Base-by-base conservation (phyloP, 2,797 vertebrate species). In the Carapus acus region DNA sequence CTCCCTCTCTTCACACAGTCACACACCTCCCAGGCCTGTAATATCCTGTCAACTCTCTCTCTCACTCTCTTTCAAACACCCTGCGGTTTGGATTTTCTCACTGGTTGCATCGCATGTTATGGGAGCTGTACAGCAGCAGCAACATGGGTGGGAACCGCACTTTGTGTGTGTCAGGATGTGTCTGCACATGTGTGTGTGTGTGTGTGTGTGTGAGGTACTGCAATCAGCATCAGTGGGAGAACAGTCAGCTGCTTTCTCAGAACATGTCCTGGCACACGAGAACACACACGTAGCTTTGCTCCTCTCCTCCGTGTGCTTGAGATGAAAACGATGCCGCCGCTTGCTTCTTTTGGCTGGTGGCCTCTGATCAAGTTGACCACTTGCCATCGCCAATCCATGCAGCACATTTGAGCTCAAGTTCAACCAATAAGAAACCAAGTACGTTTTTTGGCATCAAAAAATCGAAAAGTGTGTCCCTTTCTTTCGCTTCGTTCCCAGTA, bases 371-470 rank as follows among this genome's bases (percentile, higher is more conserved):
- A 5, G 12, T 29, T 22, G 8, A 27, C 23, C 8, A 7, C 20
- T 22, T 3, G 12, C 8, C 23, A 27, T 3, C 16, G 7, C 31
- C 31, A 33, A 9, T 24, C 23, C n/a, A 45, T 12, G 49, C 58
- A 65, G 8, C 49, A 14, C 34, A 34, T 50, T 27, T 6, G 16
- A 2, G 15, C 6, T 46, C 42, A 39, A 45, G 18, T 50, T 42
- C 47, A 57, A 16, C 36, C n/a, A n/a, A n/a, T 18, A 8, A 50
- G 9, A 49, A 9, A 27, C n/a, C 12, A 13, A 27, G 17, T 46
- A 21, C 38, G 18, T 22, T 45, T 55, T 51, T 57, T 52, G 43
- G 48, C 37, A 15, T 52, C 31, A 62, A 43, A 63, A 51, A 12
- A 8, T 43, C n/a, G 40, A 44, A 54, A 60, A 46, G 17, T 19